These are phyloP conservation scores for Geopemphigus sp. DNA, from an alignment of 1,140 invertebrate genomes.

Conservation along the genomic window DNA sequence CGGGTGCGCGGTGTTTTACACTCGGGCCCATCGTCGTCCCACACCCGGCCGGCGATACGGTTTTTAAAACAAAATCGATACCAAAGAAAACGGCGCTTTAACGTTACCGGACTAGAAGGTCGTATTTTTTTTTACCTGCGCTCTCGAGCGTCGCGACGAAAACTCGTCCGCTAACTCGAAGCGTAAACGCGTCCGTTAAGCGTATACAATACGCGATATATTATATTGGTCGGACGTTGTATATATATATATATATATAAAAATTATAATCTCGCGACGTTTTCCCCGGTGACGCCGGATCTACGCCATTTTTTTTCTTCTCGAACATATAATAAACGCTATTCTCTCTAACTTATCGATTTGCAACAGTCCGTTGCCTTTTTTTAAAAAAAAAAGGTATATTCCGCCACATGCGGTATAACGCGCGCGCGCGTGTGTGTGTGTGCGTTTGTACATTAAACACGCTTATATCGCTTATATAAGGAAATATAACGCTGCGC, in stretches of 20 bases:
- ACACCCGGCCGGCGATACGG: not conserved
- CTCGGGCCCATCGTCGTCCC: not conserved
- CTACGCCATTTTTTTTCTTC: not conserved
- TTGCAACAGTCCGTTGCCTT: not conserved
- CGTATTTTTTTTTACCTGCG: not conserved
- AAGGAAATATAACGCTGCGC: not conserved
- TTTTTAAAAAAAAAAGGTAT: slow-evolving; percentile 16
- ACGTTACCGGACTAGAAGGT: not conserved
- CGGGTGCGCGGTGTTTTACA: slow-evolving; percentile 7
- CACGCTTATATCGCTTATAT: not conserved
- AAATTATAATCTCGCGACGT: not conserved
- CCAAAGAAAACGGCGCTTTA: not conserved
- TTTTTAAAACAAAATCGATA: slow-evolving; percentile 35
- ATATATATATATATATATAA: not conserved
- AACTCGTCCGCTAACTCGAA: not conserved
- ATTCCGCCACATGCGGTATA: not conserved
- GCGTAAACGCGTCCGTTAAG: not conserved
- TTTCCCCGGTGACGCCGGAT: not conserved
- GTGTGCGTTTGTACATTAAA: not conserved
- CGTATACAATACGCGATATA: not conserved
- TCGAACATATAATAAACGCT: not conserved
- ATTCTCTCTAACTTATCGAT: slow-evolving; percentile 2
- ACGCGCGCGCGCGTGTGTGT: not conserved
- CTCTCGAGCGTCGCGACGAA: not conserved
- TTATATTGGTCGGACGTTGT: not conserved